Conservation (phyloP, 2,113 vertebrate genomes). For the Puntigrus tetrazona region DNA sequence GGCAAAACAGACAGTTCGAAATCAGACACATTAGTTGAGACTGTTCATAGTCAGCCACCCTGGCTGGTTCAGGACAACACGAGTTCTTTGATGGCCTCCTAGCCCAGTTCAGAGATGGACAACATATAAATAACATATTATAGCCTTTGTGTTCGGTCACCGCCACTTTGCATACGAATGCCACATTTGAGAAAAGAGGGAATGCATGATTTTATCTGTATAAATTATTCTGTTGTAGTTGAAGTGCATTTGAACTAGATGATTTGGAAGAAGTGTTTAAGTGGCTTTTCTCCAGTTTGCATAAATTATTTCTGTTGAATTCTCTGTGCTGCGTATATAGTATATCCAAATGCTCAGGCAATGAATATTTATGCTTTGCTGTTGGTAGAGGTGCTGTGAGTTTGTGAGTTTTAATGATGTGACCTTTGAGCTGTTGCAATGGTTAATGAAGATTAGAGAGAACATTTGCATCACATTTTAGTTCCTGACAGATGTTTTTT, state of each 20-base stretch:
- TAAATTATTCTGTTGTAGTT: neutral
- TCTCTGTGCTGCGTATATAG: neutral
- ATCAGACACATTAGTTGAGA: too few relatives aligned
- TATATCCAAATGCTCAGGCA: neutral
- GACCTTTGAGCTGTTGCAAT: neutral
- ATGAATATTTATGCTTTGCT: neutral
- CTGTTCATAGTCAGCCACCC: too few relatives aligned
- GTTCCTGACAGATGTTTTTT: neutral
- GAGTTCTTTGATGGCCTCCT: too few relatives aligned
- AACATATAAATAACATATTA: neutral
- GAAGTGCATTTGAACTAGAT: neutral
- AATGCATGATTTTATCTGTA: neutral
- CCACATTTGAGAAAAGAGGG: neutral
- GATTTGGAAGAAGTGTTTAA: neutral
- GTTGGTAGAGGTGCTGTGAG: neutral
- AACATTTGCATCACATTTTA: neutral
- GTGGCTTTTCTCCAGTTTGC: neutral
- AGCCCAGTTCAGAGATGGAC: too few relatives aligned
- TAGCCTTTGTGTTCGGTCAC: neutral
- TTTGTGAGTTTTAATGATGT: neutral
- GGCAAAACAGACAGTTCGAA: too few relatives aligned
- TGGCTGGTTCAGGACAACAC: too few relatives aligned
- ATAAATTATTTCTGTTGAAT: neutral
- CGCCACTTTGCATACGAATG: neutral
- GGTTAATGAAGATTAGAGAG: neutral